Evolutionary conservation across 2,113 vertebrate genomes (phyloP), one percentile per base, ranked within the genome.

Genomic region (Donacobius atricapilla): DNA sequence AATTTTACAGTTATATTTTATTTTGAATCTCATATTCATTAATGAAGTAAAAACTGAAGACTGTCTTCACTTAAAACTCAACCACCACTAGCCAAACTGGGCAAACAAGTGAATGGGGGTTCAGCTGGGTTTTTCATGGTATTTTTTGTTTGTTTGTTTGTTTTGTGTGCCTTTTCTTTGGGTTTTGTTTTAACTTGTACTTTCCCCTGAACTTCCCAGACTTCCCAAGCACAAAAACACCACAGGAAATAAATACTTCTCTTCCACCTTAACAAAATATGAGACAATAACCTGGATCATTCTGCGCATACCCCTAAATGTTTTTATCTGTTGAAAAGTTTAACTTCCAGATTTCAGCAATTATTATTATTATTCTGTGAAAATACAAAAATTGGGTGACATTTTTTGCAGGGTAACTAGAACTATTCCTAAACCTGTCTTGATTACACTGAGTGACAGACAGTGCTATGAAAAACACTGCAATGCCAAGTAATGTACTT

Each of bases 391-490:
- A 78, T 22, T 50, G 17, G 57, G 60, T 70, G 31, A 75, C 39
- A 7, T 58, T 64, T 91, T 94, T 78, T 93, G 23, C 53, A 92
- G 23, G 7, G 22, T 61, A 85, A 60, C 30, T 94, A n/a, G 39
- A 86, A 86, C 73, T 75, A 80, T 22, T 75, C 35, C 44, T 91
- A 61, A 93, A 88, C 35, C 56, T 87, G 40, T 8, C 33, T 88
- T 87, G 45, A 88, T 72, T 83, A 70, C 33, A 95, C 23, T 45
- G 11, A 54, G 31, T 66, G 89, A 90, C n/a, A 88, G 68, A 73
- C 15, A 91, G 13, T 30, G 33, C 48, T 69, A 47, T 30, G 50
- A 75, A 91, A 37, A 30, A 48, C 28, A 69, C 23, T 51, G 80
- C 86, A 96, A 91, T 65, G 83, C 60, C 42, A 89, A 64, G 19